Evolutionary conservation across 2,888 invertebrate species (phyloP).

Genomic region (Tetragnatha montana): DNA sequence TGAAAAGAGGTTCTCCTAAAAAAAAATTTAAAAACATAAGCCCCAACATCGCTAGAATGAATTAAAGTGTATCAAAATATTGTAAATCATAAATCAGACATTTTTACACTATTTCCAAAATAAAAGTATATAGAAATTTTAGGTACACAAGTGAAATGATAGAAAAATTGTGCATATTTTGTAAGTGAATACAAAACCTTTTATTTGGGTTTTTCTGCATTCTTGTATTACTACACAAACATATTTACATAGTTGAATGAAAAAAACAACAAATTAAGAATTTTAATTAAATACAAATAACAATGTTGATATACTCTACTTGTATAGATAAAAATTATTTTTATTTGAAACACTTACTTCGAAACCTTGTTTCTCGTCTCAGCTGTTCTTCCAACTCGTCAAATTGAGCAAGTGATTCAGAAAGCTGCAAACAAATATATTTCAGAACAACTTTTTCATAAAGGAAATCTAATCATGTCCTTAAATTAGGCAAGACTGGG

Average conservation of each 20-base stretch:
- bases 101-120: background rate
- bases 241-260: background rate
- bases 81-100: too few species aligned
- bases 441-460: background rate
- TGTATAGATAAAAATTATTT: background rate
- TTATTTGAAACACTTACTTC: conserved; percentile 52
- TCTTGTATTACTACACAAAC: too few species aligned
- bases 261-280: background rate
- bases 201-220: too few species aligned
- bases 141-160: background rate
- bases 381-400: conserved; percentile 72
- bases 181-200: background rate
- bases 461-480: background rate
- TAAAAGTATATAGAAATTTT: conserved; percentile 5
- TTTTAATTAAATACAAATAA: background rate
- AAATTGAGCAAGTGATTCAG: conserved; percentile 72
- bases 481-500: background rate
- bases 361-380: conserved; percentile 63
- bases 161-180: background rate
- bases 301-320: background rate
- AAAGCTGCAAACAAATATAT: conserved; percentile 56
- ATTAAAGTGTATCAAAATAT: too few species aligned
- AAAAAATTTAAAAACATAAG: background rate
- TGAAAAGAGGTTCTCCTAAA: conserved; percentile 65
- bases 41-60: background rate